Evolutionary conservation across 2,888 invertebrate genomes (phyloP).

Genomic region (Drosophila hawaiiensis): DNA sequence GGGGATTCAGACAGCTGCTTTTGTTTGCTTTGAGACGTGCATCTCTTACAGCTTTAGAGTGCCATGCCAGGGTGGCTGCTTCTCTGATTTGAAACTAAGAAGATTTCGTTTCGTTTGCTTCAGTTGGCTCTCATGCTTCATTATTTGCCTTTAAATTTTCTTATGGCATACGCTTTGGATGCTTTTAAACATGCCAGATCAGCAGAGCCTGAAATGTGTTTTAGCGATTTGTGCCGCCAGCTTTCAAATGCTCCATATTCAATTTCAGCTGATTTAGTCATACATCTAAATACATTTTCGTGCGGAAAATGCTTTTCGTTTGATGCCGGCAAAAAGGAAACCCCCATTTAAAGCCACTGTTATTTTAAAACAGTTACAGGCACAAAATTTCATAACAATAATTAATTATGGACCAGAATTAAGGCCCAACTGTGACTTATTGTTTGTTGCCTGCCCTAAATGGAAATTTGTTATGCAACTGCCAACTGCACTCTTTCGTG

Average conservation of each 20-base stretch:
- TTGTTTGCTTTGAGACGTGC: conserved; percentile 20
- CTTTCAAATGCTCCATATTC: conserved; percentile 14
- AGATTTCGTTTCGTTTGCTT: conserved; percentile 68
- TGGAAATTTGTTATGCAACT: conserved; percentile 11
- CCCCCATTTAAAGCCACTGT: conserved; percentile 30
- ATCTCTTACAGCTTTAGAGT: conserved; percentile 13
- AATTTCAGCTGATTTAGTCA: conserved; percentile 10
- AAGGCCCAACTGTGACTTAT: conserved; percentile 23
- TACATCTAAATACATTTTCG: not conserved
- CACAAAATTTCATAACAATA: conserved; percentile 63
- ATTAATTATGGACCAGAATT: conserved; percentile 59
- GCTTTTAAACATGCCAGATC: conserved; percentile 36
- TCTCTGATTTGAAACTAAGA: conserved; percentile 49
- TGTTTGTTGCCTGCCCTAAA: not conserved
- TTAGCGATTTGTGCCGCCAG: conserved; percentile 17
- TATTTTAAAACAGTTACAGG: conserved; percentile 43
- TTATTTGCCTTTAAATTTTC: conserved; percentile 57
- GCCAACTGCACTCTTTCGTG: conserved; percentile 7
- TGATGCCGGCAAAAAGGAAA: not conserved
- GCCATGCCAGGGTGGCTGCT: conserved; percentile 9
- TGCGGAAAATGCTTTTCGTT: conserved; percentile 8
- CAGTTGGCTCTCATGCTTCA: conserved; percentile 43
- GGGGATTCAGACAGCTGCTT: conserved; percentile 19
- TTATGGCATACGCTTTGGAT: conserved; percentile 54
- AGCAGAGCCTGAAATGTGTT: conserved; percentile 46